Conservation (phyloP, 2,888 invertebrate species). For the Abrostola triplasia region DNA sequence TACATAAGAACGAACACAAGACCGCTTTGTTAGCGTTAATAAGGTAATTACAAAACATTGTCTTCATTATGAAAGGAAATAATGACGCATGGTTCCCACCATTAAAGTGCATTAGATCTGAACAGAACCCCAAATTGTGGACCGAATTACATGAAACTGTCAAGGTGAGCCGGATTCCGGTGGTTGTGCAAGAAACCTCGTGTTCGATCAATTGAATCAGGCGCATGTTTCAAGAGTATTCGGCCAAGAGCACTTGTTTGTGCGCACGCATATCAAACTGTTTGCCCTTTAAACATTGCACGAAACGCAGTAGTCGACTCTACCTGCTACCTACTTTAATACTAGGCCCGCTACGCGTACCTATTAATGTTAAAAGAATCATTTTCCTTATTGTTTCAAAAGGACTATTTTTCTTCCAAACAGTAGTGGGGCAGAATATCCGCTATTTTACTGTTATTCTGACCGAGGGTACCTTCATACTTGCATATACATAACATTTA, state of each 20-base stretch:
- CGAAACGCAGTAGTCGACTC: background rate
- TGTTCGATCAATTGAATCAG: constrained; percentile 66
- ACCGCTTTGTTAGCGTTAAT: too few relatives aligned
- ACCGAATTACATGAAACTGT: constrained; percentile 61
- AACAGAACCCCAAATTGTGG: constrained; percentile 34
- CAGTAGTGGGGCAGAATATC: too few relatives aligned
- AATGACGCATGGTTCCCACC: constrained; percentile 8
- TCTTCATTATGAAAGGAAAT: constrained; percentile 5
- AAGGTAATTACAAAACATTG: too few relatives aligned
- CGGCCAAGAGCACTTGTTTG: constrained; percentile 64
- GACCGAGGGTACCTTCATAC: too few relatives aligned
- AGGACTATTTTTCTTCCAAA: too few relatives aligned
- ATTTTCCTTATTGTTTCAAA: too few relatives aligned
- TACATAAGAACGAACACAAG: too few relatives aligned
- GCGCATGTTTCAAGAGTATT: constrained; percentile 67
- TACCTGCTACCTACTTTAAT: too few relatives aligned
- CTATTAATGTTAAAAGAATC: too few relatives aligned
- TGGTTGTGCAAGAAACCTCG: constrained; percentile 64
- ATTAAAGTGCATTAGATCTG: constrained; percentile 27
- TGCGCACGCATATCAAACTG: constrained; percentile 30
- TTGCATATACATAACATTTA: too few relatives aligned
- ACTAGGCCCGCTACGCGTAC: too few relatives aligned
- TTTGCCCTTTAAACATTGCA: constrained; percentile 28
- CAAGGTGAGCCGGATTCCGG: constrained; percentile 73
- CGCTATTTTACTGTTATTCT: too few relatives aligned